Evolutionary conservation across 2,888 invertebrate genomes (phyloP), one percentile per base, ranked within the genome.

Genomic region (Calliphora vomitoria): DNA sequence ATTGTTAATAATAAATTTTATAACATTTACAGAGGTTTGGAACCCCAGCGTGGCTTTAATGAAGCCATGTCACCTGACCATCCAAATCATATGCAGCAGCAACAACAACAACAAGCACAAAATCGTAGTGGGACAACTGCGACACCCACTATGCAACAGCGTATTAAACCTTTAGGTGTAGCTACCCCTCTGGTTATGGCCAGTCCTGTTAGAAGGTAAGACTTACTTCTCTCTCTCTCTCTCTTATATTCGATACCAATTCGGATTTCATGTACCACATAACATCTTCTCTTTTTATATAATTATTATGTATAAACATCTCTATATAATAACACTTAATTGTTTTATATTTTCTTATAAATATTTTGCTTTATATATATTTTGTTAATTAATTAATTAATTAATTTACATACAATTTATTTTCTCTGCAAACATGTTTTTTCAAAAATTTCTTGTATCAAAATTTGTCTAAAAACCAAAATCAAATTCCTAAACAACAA

Each of bases 131-230:
- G 91, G 89, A 95, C 89, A 93, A 95, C 91, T 81, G 93, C 94
- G 80, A 97, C 97, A 91, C 97, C 97, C 82, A 98, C 97, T 74
- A 97, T 97, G 96, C 97, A 97, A 94, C 98, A 98, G 94, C 95
- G 98, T 92, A 97, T 98, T 92, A 97, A 98, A 94, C 97, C 97
- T 86, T 95, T 98, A 84, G 98, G 98, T 75, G 97, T 98, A 90
- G 97, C 98, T 85, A 98, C 98, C 88, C 98, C 98, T 55, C 95
- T 98, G 81, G 97, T 97, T 10, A 95, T 97, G 95, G 97, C 96
- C 94, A 97, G 97, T 94, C 97, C 97, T 86, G 97, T 97, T 90
- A 95, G 97, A 95, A 97, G 97, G 97, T 97, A 95, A 94, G 94
- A 92, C 20, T 53, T 47, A 38, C 25, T 55, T 13, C 15, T 10